phyloP scores from a whole-genome alignment of 2,888 invertebrate genomes.

The Parochlus steinenii region DNA sequence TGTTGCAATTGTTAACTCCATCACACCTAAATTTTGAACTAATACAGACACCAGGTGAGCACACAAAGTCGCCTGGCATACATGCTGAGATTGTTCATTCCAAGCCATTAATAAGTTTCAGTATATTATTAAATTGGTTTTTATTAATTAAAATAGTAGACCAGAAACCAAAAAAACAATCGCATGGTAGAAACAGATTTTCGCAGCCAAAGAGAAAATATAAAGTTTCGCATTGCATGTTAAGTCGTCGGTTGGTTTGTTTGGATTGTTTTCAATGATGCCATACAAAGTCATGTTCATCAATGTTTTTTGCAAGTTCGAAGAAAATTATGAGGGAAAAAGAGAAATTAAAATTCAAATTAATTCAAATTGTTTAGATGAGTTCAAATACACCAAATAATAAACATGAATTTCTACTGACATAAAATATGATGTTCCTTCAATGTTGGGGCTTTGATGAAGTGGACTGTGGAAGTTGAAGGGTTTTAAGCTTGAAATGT shows the following conservation, averaged over 20 bases:
- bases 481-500: no score
- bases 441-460: no score
- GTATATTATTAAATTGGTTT: neutral
- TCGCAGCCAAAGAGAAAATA: conserved; percentile 1
- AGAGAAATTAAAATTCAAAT: no score
- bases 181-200: neutral
- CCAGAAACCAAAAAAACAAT: neutral
- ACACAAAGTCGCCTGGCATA: conserved; percentile 37
- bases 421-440: no score
- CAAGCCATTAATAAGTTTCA: neutral
- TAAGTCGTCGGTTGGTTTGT: no score
- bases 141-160: neutral
- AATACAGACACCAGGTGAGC: conserved; percentile 46
- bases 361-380: no score
- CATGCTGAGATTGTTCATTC: conserved; percentile 26
- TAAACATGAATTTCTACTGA: no score
- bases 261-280: neutral
- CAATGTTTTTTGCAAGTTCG: no score
- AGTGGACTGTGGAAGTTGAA: no score
- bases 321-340: no score
- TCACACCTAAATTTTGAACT: conserved; percentile 34
- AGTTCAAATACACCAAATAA: no score
- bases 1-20: conserved; percentile 38
- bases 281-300: no score
- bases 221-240: conserved; percentile 3